Percentiles rank a stretch among this genome's conserved stretches.
These are phyloP conservation scores for Leptoclinus maculatus DNA, from an alignment of 2,797 vertebrate genomes.

Conservation along the genomic window DNA sequence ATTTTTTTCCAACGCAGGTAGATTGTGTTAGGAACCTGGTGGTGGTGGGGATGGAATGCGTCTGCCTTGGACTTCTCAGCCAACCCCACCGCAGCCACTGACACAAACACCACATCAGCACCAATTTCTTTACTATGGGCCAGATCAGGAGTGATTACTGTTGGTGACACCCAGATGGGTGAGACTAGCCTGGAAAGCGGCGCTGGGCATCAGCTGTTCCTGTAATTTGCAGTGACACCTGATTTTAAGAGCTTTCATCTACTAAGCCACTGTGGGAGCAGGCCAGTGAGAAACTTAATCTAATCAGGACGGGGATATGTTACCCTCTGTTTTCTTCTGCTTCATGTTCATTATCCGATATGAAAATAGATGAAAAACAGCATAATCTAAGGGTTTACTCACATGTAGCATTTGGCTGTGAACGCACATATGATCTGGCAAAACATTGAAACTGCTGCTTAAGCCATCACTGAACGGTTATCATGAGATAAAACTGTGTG, in stretches of 20 bases:
- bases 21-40: neutral
- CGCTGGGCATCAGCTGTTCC: constrained; percentile 82
- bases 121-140: constrained; percentile 86
- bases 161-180: constrained; percentile 86
- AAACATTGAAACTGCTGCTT: constrained; percentile 7
- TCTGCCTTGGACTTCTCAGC: neutral
- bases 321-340: constrained; percentile 71
- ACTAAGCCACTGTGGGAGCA: constrained; percentile 41
- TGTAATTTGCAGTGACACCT: constrained; percentile 95
- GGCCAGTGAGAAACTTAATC: constrained; percentile 68
- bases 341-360: constrained; percentile 28
- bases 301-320: constrained; percentile 85
- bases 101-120: constrained; percentile 90
- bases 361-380: constrained; percentile 50
- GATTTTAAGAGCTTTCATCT: constrained; percentile 90
- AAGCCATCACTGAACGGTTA: neutral
- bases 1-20: neutral
- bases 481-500: constrained; percentile 3
- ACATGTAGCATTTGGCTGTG: neutral
- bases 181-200: constrained; percentile 83
- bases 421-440: constrained; percentile 6
- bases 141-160: constrained; percentile 91
- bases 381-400: constrained; percentile 18
- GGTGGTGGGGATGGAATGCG: neutral
- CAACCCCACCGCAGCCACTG: constrained; percentile 43